Evolutionary conservation across 30 jellyfish, hydroid and myxozoan genomes (phyloP).

Genomic region (Haliclystus octoradiatus): DNA sequence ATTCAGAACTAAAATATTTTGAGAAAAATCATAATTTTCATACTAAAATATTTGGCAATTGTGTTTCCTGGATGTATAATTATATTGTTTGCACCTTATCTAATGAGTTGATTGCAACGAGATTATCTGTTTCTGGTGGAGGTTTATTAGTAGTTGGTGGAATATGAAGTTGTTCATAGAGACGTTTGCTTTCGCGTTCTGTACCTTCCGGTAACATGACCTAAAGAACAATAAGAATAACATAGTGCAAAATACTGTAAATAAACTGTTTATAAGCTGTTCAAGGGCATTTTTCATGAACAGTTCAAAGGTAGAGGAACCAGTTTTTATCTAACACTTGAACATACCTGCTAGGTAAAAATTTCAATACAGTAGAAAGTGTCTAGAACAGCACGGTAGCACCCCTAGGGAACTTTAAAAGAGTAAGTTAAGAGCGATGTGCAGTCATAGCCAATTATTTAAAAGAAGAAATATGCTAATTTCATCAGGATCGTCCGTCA

Average conservation of each 20-base stretch:
- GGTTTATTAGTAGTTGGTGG: conserved; percentile 86
- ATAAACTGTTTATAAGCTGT: too few species aligned
- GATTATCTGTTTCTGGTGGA: conserved; percentile 64
- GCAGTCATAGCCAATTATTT: too few species aligned
- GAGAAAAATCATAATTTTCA: background rate
- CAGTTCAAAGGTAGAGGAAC: too few species aligned
- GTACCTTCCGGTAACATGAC: conserved; percentile 74
- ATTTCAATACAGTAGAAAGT: too few species aligned
- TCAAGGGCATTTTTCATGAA: too few species aligned
- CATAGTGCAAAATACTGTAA: background rate
- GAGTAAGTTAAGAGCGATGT: too few species aligned
- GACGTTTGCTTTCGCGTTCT: conserved; percentile 24
- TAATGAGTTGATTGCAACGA: conserved; percentile 35
- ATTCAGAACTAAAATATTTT: background rate
- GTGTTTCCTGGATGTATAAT: background rate
- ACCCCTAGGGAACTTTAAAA: too few species aligned
- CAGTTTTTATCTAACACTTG: too few species aligned
- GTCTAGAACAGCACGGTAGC: background rate
- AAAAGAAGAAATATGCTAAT: too few species aligned
- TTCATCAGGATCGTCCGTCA: too few species aligned
- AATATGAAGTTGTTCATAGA: conserved; percentile 70
- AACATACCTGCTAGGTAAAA: too few species aligned
- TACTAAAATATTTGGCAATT: background rate
- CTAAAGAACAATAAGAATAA: conserved; percentile 9
- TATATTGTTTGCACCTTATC: conserved; percentile 56